Evolutionary conservation across 1,140 invertebrate genomes (phyloP), one percentile per base, ranked within the genome.

Genomic region (Zaprionus taronus): DNA sequence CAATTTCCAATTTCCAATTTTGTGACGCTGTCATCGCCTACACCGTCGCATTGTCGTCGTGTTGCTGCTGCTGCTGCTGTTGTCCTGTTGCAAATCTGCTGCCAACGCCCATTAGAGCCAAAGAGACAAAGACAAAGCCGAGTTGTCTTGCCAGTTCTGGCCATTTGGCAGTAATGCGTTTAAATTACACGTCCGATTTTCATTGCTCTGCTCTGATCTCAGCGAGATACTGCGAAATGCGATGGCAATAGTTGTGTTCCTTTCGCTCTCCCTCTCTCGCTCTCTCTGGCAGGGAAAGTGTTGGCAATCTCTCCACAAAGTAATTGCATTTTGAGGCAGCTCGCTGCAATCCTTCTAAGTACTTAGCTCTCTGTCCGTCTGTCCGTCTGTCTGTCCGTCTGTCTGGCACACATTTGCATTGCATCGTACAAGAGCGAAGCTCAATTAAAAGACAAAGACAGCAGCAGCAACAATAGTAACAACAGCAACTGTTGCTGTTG

Each of bases 131-230:
- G 76, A 22, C 41, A 65, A 56, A 36, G 63, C 22, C 38, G 5
- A 67, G 36, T 66, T 56, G 53, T 56, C 20, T 15, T 20, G 11
- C 51, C 20, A 28, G 51, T 47, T 62, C 26, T 44, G 68, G 61
- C 72, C 79, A 81, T 85, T 83, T 85, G 61, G 68, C 55, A 58
- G 71, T 87, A 89, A 81, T 87, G 83, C 83, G 83, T 89, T 87
- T 87, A 84, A 89, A 87, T 87, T 87, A 89, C 83, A 81, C 79
- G 67, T 68, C 84, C 74, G 64, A 81, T 83, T 83, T 89, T 87
- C 78, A 89, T 79, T 76, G 83, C 65, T 55, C 66, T 80, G 70
- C 65, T 83, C 72, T 53, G 83, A 87, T 79, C 74, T 76, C 34
- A 20, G 49, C 36, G 41, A 75, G 77, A 87, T 80, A 64, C 15